Evolutionary conservation across 2,113 vertebrate genomes (phyloP), one percentile per base, ranked within the genome.

Genomic region (Triplophysa dalaica): DNA sequence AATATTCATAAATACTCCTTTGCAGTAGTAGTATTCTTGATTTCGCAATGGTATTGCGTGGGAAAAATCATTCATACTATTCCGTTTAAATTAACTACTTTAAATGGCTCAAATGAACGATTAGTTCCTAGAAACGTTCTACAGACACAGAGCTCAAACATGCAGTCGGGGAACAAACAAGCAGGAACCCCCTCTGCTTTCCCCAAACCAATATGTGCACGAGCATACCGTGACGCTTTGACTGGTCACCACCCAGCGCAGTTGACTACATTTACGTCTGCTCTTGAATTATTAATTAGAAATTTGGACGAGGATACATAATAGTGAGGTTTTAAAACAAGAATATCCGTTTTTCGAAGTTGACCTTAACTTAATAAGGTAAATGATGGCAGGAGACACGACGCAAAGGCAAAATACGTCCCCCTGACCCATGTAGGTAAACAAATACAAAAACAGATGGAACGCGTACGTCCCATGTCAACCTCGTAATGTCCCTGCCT

Each of bases 141-240:
- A 43, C 41, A 9, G 10, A 11, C 41, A 77, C 33, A 50, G 52
- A 72, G 75, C 68, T 79, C 81, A 81, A 61, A 81, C 82, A 75
- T 29, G 63, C 77, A 45, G 61, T 62, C n/a, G 54, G 61, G 72
- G 70, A 26, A 56, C 63, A 82, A 77, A 77, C 72, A 72, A 78
- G 41, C 61, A 41, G 50, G 33, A 41, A 54, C 62, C 56, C 64
- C 33, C 16, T 1, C 66, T 26, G 67, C 48, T 26, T 43, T 26
- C 21, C 16, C 13, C 17, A 72, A 70, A 54, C 56, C 64, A 19
- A 78, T 21, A 33, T 63, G 41, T 48, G 14, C 73, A 68, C 8
- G 60, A 52, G 56, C 56, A 10, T 41, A 58, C 64, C 13, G 19
- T 75, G 21, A 67, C 61, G 16, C 16, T 63, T 63, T 38, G 63